Base-by-base conservation (phyloP, 2,113 vertebrate genomes). In the Jaculus jaculus region DNA sequence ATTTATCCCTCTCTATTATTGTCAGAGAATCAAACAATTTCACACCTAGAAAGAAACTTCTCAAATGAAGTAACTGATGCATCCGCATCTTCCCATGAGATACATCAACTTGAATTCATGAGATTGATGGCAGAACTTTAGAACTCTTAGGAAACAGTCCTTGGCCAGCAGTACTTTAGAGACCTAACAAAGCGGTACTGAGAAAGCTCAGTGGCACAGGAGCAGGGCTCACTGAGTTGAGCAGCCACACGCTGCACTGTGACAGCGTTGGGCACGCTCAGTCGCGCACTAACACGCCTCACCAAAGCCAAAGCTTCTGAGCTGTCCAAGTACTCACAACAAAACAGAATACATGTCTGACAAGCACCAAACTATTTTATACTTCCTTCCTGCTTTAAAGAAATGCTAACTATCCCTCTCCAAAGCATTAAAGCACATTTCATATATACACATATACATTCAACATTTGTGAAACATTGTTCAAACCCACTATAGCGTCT, bases 21-120 rank as follows among this genome's bases (percentile, higher is more conserved):
- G 21, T 89, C 66, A 87, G 71, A 90, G 32, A 95, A 86, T 30
- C 54, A 84, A 72, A 24, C 61, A 71, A 84, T 82, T 92, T 86
- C 83, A 82, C 8, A 86, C 17, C 60, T 93, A 72, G 42, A 77
- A 80, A 68, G 51, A 84, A 81, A 37, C 2, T 73, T 83, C n/a
- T 65, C 13, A 51, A 85, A 87, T 58, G 4, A 2, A 84, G 24
- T 20, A 89, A 84, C 15, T 77, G 39, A 66, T 37, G 37, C 20
- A 83, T 58, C 54, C 30, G 73, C 69, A 69, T 68, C 92, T 82
- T 65, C 58, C n/a, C 34, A 89, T 17, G 39, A 88, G 71, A 79
- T 61, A 93, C 82, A 28, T 51, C 68, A 85, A 72, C 65, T 54
- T 73, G 20, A 92, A 72, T 85, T 89, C 7, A 89, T 4, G 63